Evolutionary conservation across 2,113 vertebrate genomes (phyloP).

Genomic region (Emydura subglobosa): DNA sequence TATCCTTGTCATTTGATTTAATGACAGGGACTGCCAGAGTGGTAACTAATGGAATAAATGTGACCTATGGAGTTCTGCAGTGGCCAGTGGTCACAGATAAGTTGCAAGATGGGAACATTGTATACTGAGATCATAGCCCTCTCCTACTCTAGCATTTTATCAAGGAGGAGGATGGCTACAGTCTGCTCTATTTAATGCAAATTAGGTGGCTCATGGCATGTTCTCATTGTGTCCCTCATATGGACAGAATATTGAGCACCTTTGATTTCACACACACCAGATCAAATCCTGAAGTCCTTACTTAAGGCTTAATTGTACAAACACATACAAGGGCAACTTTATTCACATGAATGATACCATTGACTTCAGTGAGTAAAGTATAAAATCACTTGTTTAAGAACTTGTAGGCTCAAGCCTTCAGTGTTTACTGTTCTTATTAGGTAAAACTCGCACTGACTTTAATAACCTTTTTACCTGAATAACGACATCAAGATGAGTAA

Average conservation of each 20-base stretch:
- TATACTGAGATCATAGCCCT: rapidly evolving
- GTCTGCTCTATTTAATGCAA: background rate
- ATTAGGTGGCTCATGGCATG: background rate
- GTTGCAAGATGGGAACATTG: background rate
- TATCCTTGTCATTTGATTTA: background rate
- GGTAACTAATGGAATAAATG: background rate
- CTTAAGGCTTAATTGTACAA: rapidly evolving
- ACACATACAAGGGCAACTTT: rapidly evolving
- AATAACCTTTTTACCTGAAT: background rate
- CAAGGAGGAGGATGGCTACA: rapidly evolving
- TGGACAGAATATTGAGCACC: rapidly evolving
- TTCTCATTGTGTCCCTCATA: rapidly evolving
- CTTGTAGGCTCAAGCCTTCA: background rate
- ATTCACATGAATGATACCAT: rapidly evolving
- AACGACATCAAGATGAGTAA: background rate
- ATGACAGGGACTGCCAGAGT: background rate
- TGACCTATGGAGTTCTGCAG: background rate
- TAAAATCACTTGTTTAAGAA: background rate
- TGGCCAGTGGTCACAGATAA: background rate
- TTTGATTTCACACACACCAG: background rate
- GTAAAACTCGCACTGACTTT: background rate
- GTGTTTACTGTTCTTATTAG: background rate
- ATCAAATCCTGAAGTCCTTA: background rate
- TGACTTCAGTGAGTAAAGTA: background rate
- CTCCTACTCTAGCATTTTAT: background rate